These are phyloP conservation scores for Rhyzopertha dominica DNA, from an alignment of 1,140 invertebrate species.

Conservation along the genomic window DNA sequence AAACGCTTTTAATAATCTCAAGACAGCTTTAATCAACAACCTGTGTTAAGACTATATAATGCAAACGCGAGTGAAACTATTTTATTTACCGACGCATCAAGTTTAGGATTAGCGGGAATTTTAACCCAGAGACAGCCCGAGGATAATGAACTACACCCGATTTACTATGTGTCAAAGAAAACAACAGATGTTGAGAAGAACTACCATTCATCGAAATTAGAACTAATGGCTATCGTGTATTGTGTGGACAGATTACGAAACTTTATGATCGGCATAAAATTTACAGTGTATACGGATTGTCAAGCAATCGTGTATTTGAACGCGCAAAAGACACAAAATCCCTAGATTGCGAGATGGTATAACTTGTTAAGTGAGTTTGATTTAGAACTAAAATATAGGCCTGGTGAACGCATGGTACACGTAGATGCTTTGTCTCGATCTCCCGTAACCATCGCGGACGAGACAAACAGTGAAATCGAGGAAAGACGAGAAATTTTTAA, in stretches of 20 bases:
- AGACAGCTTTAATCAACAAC: too few relatives aligned
- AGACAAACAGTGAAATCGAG: conserved; percentile 4
- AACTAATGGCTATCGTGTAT: conserved; percentile 25
- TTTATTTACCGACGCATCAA: not conserved
- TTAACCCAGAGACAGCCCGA: conserved; percentile 4
- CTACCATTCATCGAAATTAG: conserved; percentile 32
- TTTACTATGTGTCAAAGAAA: conserved; percentile 12
- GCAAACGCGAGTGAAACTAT: not conserved
- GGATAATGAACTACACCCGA: conserved; percentile 1
- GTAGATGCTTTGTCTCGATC: conserved; percentile 30
- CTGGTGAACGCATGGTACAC: conserved; percentile 29
- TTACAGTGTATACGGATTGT: conserved; percentile 42
- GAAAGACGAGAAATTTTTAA: conserved; percentile 5
- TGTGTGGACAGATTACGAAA: conserved; percentile 26
- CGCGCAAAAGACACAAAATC: conserved; percentile 23
- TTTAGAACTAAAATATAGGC: conserved; percentile 22
- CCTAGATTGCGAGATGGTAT: conserved; percentile 27
- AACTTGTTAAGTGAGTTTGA: conserved; percentile 23
- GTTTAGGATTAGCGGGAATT: conserved; percentile 4
- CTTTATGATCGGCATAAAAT: conserved; percentile 39
- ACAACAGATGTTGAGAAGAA: conserved; percentile 23
- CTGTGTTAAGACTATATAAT: not conserved
- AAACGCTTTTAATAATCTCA: too few relatives aligned
- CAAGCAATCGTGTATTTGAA: conserved; percentile 18
- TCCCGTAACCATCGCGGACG: conserved; percentile 4